Evolutionary conservation across 2,113 vertebrate species (phyloP).

Genomic region (Corythornis vintsioides): DNA sequence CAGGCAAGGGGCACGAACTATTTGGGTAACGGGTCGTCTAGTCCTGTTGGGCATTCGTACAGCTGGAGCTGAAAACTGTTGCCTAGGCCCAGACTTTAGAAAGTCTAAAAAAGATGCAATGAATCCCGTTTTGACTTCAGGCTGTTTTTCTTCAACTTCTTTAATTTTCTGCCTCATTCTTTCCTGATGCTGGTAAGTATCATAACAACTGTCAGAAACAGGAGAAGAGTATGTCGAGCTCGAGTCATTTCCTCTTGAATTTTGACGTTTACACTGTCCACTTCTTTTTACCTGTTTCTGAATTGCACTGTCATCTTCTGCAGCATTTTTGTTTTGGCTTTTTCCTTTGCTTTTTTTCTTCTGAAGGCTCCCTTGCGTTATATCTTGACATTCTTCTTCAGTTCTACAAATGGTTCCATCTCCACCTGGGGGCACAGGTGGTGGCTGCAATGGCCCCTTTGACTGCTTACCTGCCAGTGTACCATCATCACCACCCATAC

Average conservation of each 20-base stretch:
- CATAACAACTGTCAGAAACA: slow-evolving; percentile 81
- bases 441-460: slow-evolving; percentile 60
- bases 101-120: slow-evolving; percentile 98
- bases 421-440: slow-evolving; percentile 62
- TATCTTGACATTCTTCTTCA: slow-evolving; percentile 81
- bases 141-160: slow-evolving; percentile 98
- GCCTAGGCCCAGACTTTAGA: slow-evolving; percentile 94
- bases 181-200: slow-evolving; percentile 94
- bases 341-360: slow-evolving; percentile 88
- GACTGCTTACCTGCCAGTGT: slow-evolving; percentile 65
- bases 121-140: slow-evolving; percentile 97
- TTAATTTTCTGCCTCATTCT: slow-evolving; percentile 96
- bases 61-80: slow-evolving; percentile 90
- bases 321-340: slow-evolving; percentile 76
- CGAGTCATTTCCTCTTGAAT: slow-evolving; percentile 82
- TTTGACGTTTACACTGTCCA: slow-evolving; percentile 86
- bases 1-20: slow-evolving; percentile 77
- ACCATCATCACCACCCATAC: slow-evolving; percentile 75
- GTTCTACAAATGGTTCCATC: slow-evolving; percentile 74
- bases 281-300: slow-evolving; percentile 82
- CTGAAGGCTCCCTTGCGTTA: slow-evolving; percentile 77
- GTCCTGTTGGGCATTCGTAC: slow-evolving; percentile 87
- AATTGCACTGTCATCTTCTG: slow-evolving; percentile 81
- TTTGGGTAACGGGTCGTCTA: slow-evolving; percentile 81
- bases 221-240: slow-evolving; percentile 79